Evolutionary conservation across 2,113 vertebrate genomes (phyloP), one percentile per base, ranked within the genome.

Genomic region (Lophius piscatorius): DNA sequence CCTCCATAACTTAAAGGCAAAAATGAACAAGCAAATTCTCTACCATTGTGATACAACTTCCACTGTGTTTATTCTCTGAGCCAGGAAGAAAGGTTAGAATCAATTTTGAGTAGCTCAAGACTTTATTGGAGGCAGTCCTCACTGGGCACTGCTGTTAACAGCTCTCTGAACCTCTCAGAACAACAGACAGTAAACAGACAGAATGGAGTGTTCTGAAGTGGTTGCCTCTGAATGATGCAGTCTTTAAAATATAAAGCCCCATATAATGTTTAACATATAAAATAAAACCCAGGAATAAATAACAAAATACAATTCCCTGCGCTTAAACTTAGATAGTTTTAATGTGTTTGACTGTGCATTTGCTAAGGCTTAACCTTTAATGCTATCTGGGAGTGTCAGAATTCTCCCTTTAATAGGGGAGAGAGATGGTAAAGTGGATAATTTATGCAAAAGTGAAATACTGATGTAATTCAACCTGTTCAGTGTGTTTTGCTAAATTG

Each of bases 331-430:
- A 31, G 4, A 10, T 21, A 20, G 8, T 33, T 12, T 52, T 22
- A n/a, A n/a, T 29, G 40, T 38, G 34, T 39, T 12, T 17, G 5
- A 1, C 0, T 21, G 36, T 57, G n/a, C n/a, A 12, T 69, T 17
- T 58, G 28, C 11, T 14, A 14, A 26, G 56, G 39, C 35, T 58
- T 50, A 31, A 29, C 46, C 51, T 65, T 50, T 52, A 21, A 24
- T n/a, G 36, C 12, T 34, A 55, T 38, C 47, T 41, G 29, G 24
- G 28, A 40, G 46, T 35, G 44, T 63, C 29, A 20, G 10, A 38
- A 52, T 18, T 46, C 50, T 35, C 8, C 18, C 29, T 50, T 50
- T 56, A 18, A 14, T 23, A n/a, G 34, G 46, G 47, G 17, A 20
- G 26, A 56, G 39, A 31, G 3, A 31, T 31, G 29, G 11, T 31